These are phyloP conservation scores for Hesperophylax magnus DNA, from an alignment of 1,140 invertebrate genomes.

Conservation along the genomic window DNA sequence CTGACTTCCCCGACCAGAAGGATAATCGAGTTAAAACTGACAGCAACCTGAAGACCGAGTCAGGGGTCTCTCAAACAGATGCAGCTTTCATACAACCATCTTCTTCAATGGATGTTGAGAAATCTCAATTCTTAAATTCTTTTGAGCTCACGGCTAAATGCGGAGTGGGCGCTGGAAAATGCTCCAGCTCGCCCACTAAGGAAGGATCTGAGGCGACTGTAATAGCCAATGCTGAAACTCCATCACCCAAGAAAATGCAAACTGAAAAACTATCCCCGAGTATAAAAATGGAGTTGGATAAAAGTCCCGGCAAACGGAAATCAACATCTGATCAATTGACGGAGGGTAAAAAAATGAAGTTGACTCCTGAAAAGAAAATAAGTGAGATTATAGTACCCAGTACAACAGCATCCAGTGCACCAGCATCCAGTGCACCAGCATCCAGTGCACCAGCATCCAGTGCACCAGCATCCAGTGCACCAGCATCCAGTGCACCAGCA, in stretches of 20 bases:
- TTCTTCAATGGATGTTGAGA: constrained; percentile 65
- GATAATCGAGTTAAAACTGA: constrained; percentile 2
- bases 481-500: background rate
- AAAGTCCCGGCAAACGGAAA: constrained; percentile 49
- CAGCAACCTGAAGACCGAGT: background rate
- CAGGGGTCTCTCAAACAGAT: background rate
- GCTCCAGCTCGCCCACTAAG: constrained; percentile 52
- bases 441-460: background rate
- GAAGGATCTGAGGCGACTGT: background rate
- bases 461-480: background rate
- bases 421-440: background rate
- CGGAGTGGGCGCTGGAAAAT: constrained; percentile 59
- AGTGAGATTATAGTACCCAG: background rate
- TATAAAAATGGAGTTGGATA: constrained; percentile 14
- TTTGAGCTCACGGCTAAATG: constrained; percentile 71
- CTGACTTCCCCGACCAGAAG: constrained; percentile 1
- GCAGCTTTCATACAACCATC: constrained; percentile 10
- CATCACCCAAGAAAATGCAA: constrained; percentile 10
- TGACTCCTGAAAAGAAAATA: constrained; percentile 29
- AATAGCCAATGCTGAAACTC: background rate
- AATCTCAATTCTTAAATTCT: constrained; percentile 72
- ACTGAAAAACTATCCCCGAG: background rate
- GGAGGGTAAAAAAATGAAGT: constrained; percentile 45
- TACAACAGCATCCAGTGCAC: background rate
- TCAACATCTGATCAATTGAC: constrained; percentile 4